Evolutionary conservation across 2,888 invertebrate genomes (phyloP), one percentile per base, ranked within the genome.

Genomic region (Cyclophora albipunctata): DNA sequence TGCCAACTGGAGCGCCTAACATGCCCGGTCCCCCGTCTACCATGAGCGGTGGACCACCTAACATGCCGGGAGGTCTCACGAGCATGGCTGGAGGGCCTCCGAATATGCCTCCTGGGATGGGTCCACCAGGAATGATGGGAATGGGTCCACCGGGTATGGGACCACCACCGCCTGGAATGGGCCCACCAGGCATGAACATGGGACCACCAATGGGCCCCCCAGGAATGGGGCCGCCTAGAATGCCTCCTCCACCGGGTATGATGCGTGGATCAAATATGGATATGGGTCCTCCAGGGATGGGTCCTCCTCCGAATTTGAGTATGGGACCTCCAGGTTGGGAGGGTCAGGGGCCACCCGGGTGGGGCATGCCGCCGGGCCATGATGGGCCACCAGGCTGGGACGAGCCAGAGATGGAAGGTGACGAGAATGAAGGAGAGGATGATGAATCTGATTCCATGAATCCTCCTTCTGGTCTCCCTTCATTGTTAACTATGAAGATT

Each of bases 401-500:
- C 53, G 86, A 87, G n/a, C 77, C 75, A 34, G 78, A 70, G n/a
- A 80, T 81, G 42, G 80, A 84, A 4, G 74, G 63, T 37, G 43
- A 46, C 3, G 34, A 46, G 7, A 46, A 34, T 46, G 40, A 43
- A 5, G 33, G 5, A 6, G 43, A 43, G 49, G 58, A 66, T 4
- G 75, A 67, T 33, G 75, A 81, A 3, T 61, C 55, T 46, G 61
- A 54, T 45, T 60, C 54, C 40, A 57, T 69, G 59, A 66, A 71
- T 3, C 71, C 71, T 6, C 71, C 71, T 2, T 55, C 69, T 33
- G 55, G 72, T 20, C 70, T 93, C 45, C 92, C 92, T 2, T 92
- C 91, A 48, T 75, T 93, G 53, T 72, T 92, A 59, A 91, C 91
- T 4, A 86, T 92, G 76, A 92, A 91, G 70, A 91, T 93, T 55